A percentile compares a stretch with the other conserved stretches of the same genome.
Evolutionary conservation across 2,888 invertebrate genomes (phyloP).

Genomic region (Ctena decussata): DNA sequence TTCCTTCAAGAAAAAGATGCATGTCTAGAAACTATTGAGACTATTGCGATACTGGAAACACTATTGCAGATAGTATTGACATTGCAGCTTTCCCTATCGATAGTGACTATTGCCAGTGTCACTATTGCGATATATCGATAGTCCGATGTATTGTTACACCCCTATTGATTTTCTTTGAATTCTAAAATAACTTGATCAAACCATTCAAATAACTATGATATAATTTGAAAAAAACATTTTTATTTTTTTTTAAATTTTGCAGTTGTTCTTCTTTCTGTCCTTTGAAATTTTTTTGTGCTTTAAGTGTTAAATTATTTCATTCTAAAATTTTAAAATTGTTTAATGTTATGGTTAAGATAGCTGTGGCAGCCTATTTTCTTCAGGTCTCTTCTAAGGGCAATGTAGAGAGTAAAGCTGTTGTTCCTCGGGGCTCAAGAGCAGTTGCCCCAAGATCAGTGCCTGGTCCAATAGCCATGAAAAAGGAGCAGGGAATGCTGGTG

Average conservation of each 20-base stretch:
- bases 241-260: not conserved
- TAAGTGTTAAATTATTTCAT: not conserved
- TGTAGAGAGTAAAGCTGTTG: slow-evolving; percentile 67
- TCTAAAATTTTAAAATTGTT: not conserved
- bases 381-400: slow-evolving; percentile 7
- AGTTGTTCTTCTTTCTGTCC: not conserved
- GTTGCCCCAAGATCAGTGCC: slow-evolving; percentile 70
- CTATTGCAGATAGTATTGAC: too few species aligned
- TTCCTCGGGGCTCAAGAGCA: slow-evolving; percentile 66
- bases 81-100: too few species aligned
- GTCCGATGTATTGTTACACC: too few species aligned
- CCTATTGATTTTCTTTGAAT: too few species aligned
- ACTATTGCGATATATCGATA: too few species aligned
- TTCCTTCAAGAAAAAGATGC: too few species aligned
- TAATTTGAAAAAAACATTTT: not conserved
- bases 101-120: too few species aligned
- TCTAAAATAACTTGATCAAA: not conserved
- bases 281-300: not conserved
- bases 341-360: not conserved
- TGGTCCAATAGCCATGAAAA: slow-evolving; percentile 72
- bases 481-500: slow-evolving; percentile 77
- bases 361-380: not conserved
- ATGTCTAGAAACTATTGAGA: too few species aligned
- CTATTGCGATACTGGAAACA: too few species aligned
- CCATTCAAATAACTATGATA: not conserved